These are phyloP conservation scores for Meriones psammophilus DNA, from an alignment of 2,797 vertebrate species.

Conservation along the genomic window DNA sequence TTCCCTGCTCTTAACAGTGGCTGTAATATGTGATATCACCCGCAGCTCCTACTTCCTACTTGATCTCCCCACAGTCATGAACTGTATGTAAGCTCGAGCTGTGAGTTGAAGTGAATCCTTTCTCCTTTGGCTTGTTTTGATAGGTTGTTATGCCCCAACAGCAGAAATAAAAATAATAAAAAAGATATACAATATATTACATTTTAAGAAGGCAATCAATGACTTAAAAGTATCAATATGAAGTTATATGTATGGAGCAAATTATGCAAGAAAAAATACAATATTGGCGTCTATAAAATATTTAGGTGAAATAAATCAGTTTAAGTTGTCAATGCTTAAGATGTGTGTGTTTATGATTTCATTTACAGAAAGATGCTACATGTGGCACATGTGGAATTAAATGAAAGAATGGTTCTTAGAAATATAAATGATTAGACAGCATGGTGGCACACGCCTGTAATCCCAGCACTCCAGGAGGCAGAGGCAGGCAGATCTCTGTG, in stretches of 20 bases:
- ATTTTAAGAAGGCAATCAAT: not conserved
- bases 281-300: not conserved
- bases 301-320: not conserved
- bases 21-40: not conserved
- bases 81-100: not conserved
- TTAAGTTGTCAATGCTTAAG: not conserved
- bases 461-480: too few species aligned
- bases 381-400: not conserved
- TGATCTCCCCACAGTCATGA: not conserved
- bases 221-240: not conserved
- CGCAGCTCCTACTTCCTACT: not conserved
- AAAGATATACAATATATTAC: not conserved
- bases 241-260: not conserved
- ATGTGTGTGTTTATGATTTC: not conserved
- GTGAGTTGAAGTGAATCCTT: not conserved
- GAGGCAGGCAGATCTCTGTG: too few species aligned
- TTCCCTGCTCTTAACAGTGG: not conserved
- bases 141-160: not conserved
- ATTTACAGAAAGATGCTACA: not conserved
- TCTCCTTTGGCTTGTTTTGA: not conserved
- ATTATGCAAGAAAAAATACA: not conserved
- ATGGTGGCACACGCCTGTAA: too few species aligned
- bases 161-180: not conserved
- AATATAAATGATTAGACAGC: not conserved
- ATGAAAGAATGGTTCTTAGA: not conserved